Percentiles rank a stretch among this genome's conserved stretches.
phyloP scores from a whole-genome alignment of 2,888 invertebrate species.

The Orthosia cruda region DNA sequence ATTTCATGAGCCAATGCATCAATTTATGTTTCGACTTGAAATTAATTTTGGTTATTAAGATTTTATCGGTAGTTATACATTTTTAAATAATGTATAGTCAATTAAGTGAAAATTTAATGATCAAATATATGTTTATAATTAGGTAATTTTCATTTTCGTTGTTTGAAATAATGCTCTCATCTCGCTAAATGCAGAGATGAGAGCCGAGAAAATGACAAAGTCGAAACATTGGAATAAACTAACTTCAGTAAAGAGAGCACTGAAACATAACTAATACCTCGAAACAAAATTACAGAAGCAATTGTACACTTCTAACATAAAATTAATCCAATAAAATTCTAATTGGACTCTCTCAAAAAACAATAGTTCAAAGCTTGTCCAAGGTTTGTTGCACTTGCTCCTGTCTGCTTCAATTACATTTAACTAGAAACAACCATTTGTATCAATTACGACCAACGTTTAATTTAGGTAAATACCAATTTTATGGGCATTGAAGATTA shows the following conservation, averaged over 20 bases:
- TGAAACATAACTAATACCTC: slow-evolving; percentile 5
- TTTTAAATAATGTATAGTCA: neutral
- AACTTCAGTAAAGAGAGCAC: slow-evolving; percentile 14
- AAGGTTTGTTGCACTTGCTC: slow-evolving; percentile 79
- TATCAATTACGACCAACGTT: slow-evolving; percentile 89
- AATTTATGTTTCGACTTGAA: slow-evolving; percentile 37
- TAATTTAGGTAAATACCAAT: slow-evolving; percentile 91
- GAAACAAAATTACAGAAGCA: slow-evolving; percentile 23
- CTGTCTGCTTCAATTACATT: slow-evolving; percentile 85
- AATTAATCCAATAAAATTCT: slow-evolving; percentile 57
- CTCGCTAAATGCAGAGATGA: too few species aligned
- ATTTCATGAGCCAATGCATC: slow-evolving; percentile 30
- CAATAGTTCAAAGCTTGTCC: slow-evolving; percentile 52
- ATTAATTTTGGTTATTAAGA: slow-evolving; percentile 31
- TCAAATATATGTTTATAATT: neutral
- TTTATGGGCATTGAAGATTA: slow-evolving; percentile 87
- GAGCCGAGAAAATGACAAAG: neutral
- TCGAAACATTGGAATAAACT: neutral
- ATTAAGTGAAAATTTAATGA: neutral
- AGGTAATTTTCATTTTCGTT: neutral
- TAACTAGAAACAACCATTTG: slow-evolving; percentile 90
- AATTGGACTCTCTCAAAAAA: slow-evolving; percentile 55
- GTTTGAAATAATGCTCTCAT: neutral
- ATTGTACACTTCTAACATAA: slow-evolving; percentile 22
- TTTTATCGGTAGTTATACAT: slow-evolving; percentile 39